Evolutionary conservation across 2,888 invertebrate species (phyloP), one percentile per base, ranked within the genome.

Genomic region (Brachyopa scutellaris): DNA sequence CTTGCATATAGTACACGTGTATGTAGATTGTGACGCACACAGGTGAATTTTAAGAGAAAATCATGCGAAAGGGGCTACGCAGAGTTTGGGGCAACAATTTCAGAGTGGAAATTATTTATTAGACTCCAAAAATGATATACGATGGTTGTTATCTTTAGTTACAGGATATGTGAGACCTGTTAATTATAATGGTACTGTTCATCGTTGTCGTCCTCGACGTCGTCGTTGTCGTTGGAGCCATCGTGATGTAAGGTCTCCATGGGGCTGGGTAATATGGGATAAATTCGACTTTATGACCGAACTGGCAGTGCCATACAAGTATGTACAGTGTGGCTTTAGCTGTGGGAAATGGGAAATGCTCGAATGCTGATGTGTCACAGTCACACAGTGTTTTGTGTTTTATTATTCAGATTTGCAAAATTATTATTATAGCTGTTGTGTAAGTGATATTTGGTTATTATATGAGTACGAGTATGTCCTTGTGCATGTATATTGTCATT

Each of bases 81-180:
- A 11, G 53, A 33, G 55, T 40, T 73, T 36, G 42, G 45, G 72
- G 49, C 49, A 49, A 40, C 74, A 53, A 62, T 66, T 79, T 61
- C 66, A 79, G 47, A 61, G 45, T 53, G 42, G 13, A 62, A 74
- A 80, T 80, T 80, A 74, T 80, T 80, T 80, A 80, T 80, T 80
- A 74, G 61, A 62, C 49, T 62, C 61, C 42, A 42, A 69, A 80
- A 80, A 69, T 80, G 74, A 80, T 73, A 62, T 69, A 74, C 57
- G 62, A 69, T n/a, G 79, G 74, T 74, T 80, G 69, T 69, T 74
- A 80, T 80, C 79, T 80, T 62, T 67, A 62, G 79, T 80, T 80
- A 80, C 79, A 80, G 69, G 79, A 80, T 80, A 80, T 74, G 79
- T 62, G 67, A 80, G 40, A 51, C 74, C 51, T 74, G 79, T 80